phyloP scores from a whole-genome alignment of 23 tunicate species.

The Ascidia mentula region DNA sequence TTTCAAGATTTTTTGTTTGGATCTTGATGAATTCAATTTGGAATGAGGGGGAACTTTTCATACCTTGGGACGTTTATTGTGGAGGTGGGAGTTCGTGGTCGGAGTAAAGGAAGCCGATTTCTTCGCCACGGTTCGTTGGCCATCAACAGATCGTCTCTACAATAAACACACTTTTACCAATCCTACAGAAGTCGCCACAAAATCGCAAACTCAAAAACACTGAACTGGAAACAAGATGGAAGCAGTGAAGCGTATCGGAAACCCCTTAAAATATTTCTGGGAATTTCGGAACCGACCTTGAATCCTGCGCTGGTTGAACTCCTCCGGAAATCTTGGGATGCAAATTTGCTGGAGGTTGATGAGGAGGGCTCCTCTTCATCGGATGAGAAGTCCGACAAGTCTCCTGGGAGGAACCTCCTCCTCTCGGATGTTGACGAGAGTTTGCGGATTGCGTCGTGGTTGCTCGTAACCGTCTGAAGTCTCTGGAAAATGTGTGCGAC shows the following conservation, averaged over 20 bases:
- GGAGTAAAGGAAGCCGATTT: slow-evolving; percentile 29
- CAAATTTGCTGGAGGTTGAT: not conserved
- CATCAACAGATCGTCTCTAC: slow-evolving; percentile 37
- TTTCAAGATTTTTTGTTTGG: too few relatives aligned
- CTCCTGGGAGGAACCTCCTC: not conserved
- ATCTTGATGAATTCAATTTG: too few relatives aligned
- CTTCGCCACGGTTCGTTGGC: slow-evolving; percentile 12
- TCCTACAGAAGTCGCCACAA: not conserved
- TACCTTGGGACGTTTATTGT: not conserved
- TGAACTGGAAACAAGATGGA: too few relatives aligned
- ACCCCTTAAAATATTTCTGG: too few relatives aligned
- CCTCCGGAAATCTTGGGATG: slow-evolving; percentile 26
- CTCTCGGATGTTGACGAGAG: slow-evolving; percentile 12
- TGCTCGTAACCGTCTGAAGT: slow-evolving; percentile 74
- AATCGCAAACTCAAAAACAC: not conserved
- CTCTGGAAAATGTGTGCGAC: too few relatives aligned
- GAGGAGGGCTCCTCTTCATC: slow-evolving; percentile 30
- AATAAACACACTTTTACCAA: not conserved
- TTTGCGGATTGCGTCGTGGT: slow-evolving; percentile 56
- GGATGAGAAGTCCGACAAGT: slow-evolving; percentile 10
- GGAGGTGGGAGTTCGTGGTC: slow-evolving; percentile 6
- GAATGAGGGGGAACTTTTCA: not conserved
- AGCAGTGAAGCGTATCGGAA: too few relatives aligned
- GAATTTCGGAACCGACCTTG: slow-evolving; percentile 19
- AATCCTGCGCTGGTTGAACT: slow-evolving; percentile 30